phyloP scores from a whole-genome alignment of 2,888 invertebrate species.

The Ophion ventricosus region DNA sequence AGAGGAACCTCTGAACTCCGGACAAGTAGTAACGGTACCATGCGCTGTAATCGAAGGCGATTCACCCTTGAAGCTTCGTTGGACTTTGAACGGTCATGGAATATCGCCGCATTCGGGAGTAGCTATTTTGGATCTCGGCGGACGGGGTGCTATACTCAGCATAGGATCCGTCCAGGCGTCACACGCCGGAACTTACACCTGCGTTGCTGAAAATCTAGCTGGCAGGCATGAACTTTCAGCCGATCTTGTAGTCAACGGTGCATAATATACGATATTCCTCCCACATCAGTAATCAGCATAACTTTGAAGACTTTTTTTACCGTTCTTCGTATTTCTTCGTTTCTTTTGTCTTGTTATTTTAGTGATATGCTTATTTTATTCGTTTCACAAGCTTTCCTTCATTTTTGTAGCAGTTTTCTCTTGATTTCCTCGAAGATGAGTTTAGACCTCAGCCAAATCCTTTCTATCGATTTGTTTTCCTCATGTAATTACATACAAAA shows the following conservation, averaged over 20 bases:
- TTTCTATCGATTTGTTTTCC: slow-evolving; percentile 40
- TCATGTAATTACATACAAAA: background rate
- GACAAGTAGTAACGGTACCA: slow-evolving; percentile 86
- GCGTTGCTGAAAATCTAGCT: slow-evolving; percentile 85
- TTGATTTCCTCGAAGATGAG: slow-evolving; percentile 44
- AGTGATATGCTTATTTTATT: slow-evolving; percentile 27
- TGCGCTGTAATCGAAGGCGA: slow-evolving; percentile 88
- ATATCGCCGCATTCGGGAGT: slow-evolving; percentile 84
- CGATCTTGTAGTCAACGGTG: slow-evolving; percentile 85
- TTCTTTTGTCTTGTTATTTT: slow-evolving; percentile 50
- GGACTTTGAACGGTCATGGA: slow-evolving; percentile 84
- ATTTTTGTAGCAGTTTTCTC: slow-evolving; percentile 33
- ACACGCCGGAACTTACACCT: slow-evolving; percentile 87
- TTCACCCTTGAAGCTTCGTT: slow-evolving; percentile 87
- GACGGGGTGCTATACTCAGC: slow-evolving; percentile 87
- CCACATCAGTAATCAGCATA: slow-evolving; percentile 22
- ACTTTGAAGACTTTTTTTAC: slow-evolving; percentile 17
- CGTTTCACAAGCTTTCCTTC: slow-evolving; percentile 31
- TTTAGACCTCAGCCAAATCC: slow-evolving; percentile 54
- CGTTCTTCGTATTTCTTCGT: slow-evolving; percentile 52
- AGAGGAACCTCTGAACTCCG: slow-evolving; percentile 86
- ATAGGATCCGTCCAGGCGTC: slow-evolving; percentile 85
- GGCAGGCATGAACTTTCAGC: slow-evolving; percentile 85
- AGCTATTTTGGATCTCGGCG: slow-evolving; percentile 86
- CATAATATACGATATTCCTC: slow-evolving; percentile 63